These are phyloP conservation scores for Channa maculata DNA, from an alignment of 2,113 vertebrate species.

Conservation along the genomic window DNA sequence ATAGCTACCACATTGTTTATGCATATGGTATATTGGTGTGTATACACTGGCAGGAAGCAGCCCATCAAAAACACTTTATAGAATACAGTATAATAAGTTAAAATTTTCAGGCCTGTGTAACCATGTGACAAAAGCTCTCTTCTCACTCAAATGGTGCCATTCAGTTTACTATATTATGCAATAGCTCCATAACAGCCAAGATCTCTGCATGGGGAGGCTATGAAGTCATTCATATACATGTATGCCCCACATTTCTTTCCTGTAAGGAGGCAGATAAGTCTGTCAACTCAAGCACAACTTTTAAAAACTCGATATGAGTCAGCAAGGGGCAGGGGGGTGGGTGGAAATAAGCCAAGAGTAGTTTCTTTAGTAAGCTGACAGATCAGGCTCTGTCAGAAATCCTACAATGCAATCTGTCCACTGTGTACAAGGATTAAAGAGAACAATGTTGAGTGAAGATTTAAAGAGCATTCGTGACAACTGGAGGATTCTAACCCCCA, in stretches of 20 bases:
- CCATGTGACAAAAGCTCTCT: slow-evolving; percentile 59
- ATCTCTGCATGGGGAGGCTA: background rate
- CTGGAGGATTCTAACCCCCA: background rate
- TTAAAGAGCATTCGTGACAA: background rate
- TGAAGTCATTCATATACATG: slow-evolving; percentile 17
- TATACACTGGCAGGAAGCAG: slow-evolving; percentile 14
- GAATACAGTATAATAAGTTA: slow-evolving; percentile 71
- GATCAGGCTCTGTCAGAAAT: background rate
- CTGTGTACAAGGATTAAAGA: background rate
- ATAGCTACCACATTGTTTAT: slow-evolving; percentile 33
- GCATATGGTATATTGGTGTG: slow-evolving; percentile 19
- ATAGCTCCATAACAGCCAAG: background rate
- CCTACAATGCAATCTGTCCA: background rate
- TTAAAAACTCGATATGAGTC: background rate
- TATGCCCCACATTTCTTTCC: no score
- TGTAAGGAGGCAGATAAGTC: slow-evolving; percentile 1
- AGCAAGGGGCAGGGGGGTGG: background rate
- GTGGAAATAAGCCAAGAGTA: slow-evolving; percentile 22
- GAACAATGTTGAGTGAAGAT: slow-evolving; percentile 2
- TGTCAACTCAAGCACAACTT: background rate
- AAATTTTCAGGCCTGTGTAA: slow-evolving; percentile 72
- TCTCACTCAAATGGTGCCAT: slow-evolving; percentile 11
- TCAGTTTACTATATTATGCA: background rate
- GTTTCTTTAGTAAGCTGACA: slow-evolving; percentile 17
- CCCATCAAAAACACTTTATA: slow-evolving; percentile 30